Evolutionary conservation across 2,797 vertebrate species (phyloP), one percentile per base, ranked within the genome.

Genomic region (Micrastur ruficollis): DNA sequence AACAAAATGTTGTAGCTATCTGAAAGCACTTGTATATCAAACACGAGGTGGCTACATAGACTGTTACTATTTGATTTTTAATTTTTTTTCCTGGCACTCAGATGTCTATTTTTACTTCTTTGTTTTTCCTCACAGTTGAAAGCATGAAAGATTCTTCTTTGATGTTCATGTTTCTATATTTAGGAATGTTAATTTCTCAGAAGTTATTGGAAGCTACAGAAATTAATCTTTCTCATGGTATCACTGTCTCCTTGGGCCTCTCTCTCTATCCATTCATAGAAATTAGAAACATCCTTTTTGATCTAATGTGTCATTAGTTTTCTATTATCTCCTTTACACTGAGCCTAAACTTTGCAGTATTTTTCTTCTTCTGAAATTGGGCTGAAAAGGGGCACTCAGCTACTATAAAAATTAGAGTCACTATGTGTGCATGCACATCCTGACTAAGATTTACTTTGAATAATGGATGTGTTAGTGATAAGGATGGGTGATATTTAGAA

Each of bases 131-230:
- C 14, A 10, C 3, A 21, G 5, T 49, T 93, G 22, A 83, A 93
- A 62, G 34, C 11, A 27, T 47, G 27, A 73, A 82, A 44, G 11
- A 65, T 78, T 76, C 17, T 81, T 59, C 56, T 94, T 90, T 93
- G 86, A 81, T 90, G 44, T 78, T 89, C 36, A 19, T 61, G 12
- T 65, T 92, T 93, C 80, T 90, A 44, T 90, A 78, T 67, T 86
- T 93, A 71, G 12, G 44, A 92, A 79, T 68, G 29, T 34, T 95
- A 83, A 79, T 95, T 83, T 90, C 53, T 93, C 46, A 74, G 68
- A 81, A 92, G 47, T 59, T 85, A 63, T 74, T 81, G 65, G 65
- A 83, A 89, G 63, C 21, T 50, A 47, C 14, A 88, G 36, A 93
- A 94, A 78, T 93, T 86, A 90, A 86, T 76, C 80, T 92, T 66